Evolutionary conservation across 1,140 invertebrate genomes (phyloP), one percentile per base, ranked within the genome.

Genomic region (Caenorhabditis latens): DNA sequence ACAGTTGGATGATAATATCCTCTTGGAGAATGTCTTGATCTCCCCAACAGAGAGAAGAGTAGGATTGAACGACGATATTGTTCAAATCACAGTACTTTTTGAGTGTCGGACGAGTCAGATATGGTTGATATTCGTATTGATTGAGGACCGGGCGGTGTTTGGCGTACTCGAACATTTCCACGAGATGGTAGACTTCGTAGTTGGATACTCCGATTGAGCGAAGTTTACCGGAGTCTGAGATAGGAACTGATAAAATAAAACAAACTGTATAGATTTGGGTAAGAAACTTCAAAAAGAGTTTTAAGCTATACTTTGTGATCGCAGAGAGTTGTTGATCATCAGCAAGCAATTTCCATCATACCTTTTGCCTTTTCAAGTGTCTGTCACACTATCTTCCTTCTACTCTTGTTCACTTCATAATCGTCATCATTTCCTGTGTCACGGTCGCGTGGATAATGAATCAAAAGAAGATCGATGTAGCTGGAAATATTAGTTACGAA

Each of bases 151-250:
- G 96, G 14, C 95, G 93, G 24, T 94, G 46, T 82, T 87, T 87
- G 3, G 86, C 82, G 46, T 87, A 87, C 21, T 87, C 58, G 11
- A 42, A 90, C 50, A 97, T 92, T 88, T 96, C 94, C 89, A 94
- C 91, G 1, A 97, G 91, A 93, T 97, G 96, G 40, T 93, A 93
- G 4, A 95, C 92, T 43, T 94, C 95, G 90, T 95, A 97, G 93
- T 97, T 97, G 0, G 96, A 96, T 0, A 97, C 95, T 14, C 96
- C 96, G 89, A 97, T 96, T 7, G 95, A 94, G 92, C 94, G 94
- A 2, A 96, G 55, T 86, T 91, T 91, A 32, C 90, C 91, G 58
- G 32, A 63, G 42, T 90, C 88, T 85, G 75, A 84, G 88, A 89
- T 32, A 5, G 24, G 9, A 16, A 9, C 11, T 53, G 5, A 0